Conservation (phyloP, 1,140 invertebrate species). For the Zaprionus nigranus region DNA sequence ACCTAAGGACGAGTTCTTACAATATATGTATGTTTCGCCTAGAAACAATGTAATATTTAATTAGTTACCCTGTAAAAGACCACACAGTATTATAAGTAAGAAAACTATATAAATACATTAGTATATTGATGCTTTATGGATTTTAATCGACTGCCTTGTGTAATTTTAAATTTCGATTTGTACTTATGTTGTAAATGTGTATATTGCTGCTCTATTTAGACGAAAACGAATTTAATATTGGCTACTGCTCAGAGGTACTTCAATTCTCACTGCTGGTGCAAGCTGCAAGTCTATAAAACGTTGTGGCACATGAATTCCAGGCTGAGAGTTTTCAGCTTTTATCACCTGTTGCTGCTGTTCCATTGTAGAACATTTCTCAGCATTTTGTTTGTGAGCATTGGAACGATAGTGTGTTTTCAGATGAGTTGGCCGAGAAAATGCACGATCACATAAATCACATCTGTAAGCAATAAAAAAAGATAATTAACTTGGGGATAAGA, state of each 20-base stretch:
- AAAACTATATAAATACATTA: not conserved
- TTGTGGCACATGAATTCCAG: constrained; percentile 7
- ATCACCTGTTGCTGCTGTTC: constrained; percentile 8
- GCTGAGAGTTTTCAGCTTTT: not conserved
- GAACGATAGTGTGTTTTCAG: constrained; percentile 68
- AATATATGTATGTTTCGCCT: not conserved
- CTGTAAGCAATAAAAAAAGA: constrained; percentile 23
- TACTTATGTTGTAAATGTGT: not conserved
- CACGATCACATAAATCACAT: constrained; percentile 66
- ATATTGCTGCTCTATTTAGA: not conserved
- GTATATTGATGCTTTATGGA: not conserved
- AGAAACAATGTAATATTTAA: not conserved
- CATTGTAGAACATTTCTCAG: constrained; percentile 39
- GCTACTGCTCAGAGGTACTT: constrained; percentile 39
- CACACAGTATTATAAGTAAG: not conserved
- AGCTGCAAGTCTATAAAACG: not conserved
- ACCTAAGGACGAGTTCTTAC: not conserved
- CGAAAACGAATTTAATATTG: not conserved
- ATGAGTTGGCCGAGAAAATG: constrained; percentile 64
- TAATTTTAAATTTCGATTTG: not conserved
- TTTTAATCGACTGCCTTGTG: not conserved
- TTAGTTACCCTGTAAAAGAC: not conserved
- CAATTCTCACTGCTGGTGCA: constrained; percentile 20
- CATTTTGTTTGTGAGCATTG: constrained; percentile 68
- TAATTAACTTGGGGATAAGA: not conserved